Conservation (phyloP, 2,888 invertebrate species). For the Cactoblastis cactorum region DNA sequence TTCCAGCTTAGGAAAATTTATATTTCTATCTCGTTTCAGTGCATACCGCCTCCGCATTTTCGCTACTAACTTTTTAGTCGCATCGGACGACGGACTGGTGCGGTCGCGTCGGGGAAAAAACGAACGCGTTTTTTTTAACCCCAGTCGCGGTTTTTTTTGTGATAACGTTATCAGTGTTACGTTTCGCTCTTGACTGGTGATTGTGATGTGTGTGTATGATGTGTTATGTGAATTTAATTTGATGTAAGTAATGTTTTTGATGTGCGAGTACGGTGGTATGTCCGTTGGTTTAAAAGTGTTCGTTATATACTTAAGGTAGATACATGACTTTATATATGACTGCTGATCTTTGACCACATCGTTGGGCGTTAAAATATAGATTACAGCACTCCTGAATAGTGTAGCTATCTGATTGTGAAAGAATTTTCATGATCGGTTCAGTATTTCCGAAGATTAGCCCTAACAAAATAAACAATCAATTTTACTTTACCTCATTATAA, state of each 20-base stretch:
- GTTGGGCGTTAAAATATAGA: too few species aligned
- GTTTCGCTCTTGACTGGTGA: constrained; percentile 33
- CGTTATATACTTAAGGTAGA: not conserved
- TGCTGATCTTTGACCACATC: too few species aligned
- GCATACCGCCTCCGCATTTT: constrained; percentile 67
- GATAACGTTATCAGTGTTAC: constrained; percentile 32
- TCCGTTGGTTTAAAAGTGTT: not conserved
- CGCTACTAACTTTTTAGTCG: constrained; percentile 69
- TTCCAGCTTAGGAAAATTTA: constrained; percentile 24
- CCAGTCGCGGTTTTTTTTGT: constrained; percentile 20
- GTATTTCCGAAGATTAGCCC: too few species aligned
- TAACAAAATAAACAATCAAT: too few species aligned
- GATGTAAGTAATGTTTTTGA: not conserved
- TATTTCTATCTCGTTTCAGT: constrained; percentile 47
- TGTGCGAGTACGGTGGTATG: not conserved
- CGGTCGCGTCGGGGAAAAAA: constrained; percentile 42
- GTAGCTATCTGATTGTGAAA: too few species aligned
- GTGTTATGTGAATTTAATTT: constrained; percentile 24
- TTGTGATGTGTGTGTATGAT: constrained; percentile 42
- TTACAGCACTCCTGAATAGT: too few species aligned
- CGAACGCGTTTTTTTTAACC: constrained; percentile 36
- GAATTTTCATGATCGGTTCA: too few species aligned
- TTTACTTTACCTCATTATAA: too few species aligned
- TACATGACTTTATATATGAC: too few species aligned
- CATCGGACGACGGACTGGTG: constrained; percentile 50